Evolutionary conservation across 2,888 invertebrate genomes (phyloP), one percentile per base, ranked within the genome.

Genomic region (Diabrotica balteata): DNA sequence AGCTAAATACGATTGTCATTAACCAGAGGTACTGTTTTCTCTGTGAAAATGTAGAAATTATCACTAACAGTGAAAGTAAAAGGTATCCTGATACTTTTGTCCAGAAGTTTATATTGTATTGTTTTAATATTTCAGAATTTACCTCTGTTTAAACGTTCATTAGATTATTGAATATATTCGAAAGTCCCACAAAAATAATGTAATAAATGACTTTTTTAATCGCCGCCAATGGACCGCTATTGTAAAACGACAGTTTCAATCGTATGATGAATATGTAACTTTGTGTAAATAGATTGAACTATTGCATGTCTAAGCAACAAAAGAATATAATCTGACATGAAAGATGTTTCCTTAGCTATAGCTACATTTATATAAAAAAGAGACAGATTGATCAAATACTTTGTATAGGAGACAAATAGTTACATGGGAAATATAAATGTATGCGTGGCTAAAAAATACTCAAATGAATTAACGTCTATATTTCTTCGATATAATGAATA

Each of bases 241-340:
- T 52, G 47, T 44, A 43, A 43, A 52, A 52, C 22, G 11, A 55
- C 52, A 51, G 51, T 32, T 64, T 58, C 51, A 63, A 57, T 63
- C 43, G 57, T 44, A 64, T 58, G 58, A 64, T 58, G 58, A 63
- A 63, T 63, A 57, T 57, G 42, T 57, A 63, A 50, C 11, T 50
- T 47, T 49, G 63, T 49, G 57, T 63, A 63, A 64, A 58, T 58
- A 58, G 64, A 67, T 64, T 64, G 64, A 61, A 69, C 61, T 64
- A 67, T 69, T 62, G 67, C 67, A 64, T 67, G 67, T 61, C 69
- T 43, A 8, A 32, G 32, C 53, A 22, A 49, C 54, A 63, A 69
- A 55, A 66, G 51, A 50, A 63, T 53, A 60, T 69, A 59, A 54
- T 63, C 60, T 61, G 63, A 59, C 63, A 57, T 69, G 65, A 69